Percentiles rank a stretch among this genome's conserved stretches.
Evolutionary conservation across 1,140 invertebrate genomes (phyloP).

Genomic region (Penaeus chinensis): DNA sequence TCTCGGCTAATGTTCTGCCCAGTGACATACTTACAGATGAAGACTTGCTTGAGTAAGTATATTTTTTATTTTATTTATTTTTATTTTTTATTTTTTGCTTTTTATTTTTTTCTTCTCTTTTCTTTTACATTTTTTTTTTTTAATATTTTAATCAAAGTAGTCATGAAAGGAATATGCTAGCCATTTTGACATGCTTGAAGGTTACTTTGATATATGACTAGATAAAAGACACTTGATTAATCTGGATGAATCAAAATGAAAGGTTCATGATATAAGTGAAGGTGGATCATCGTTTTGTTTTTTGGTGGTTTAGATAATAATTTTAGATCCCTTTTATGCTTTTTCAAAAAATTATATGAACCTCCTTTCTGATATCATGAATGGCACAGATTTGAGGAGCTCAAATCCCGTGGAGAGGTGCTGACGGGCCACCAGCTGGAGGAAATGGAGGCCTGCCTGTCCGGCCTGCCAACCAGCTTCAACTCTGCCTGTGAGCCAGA

Average conservation of each 20-base stretch:
- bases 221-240: too few species aligned
- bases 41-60: conserved; percentile 39
- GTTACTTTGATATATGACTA: too few species aligned
- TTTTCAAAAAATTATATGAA: background rate
- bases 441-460: conserved; percentile 31
- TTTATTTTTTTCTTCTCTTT: too few species aligned
- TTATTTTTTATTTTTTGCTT: background rate
- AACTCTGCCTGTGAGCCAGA: background rate
- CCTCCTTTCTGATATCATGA: background rate
- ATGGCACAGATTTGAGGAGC: conserved; percentile 27
- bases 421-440: conserved; percentile 35
- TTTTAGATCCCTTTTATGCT: background rate
- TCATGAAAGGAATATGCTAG: too few species aligned
- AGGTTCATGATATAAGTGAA: background rate
- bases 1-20: conserved; percentile 21
- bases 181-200: too few species aligned
- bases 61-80: background rate
- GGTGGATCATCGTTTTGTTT: background rate
- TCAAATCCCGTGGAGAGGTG: conserved; percentile 23
- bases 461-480: background rate
- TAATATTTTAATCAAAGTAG: too few species aligned
- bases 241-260: too few species aligned
- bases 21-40: conserved; percentile 38
- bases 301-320: background rate
- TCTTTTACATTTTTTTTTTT: too few species aligned